Evolutionary conservation across 1,140 invertebrate species (phyloP).

Genomic region (Trichogramma pretiosum): DNA sequence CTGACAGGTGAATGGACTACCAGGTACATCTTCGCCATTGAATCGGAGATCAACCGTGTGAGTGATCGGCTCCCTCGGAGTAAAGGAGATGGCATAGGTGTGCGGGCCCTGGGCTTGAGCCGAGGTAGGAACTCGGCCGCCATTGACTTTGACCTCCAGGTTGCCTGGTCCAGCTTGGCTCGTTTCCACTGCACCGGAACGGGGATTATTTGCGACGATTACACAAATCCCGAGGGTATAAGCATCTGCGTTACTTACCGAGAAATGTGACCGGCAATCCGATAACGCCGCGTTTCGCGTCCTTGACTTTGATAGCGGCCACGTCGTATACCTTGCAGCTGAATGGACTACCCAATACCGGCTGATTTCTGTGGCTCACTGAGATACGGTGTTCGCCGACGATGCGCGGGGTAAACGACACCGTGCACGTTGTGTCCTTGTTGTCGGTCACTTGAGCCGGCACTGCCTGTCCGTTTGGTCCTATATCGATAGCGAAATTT

Average conservation of each 20-base stretch:
- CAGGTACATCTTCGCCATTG: conserved; percentile 91
- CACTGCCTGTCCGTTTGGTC: conserved; percentile 77
- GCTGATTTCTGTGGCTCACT: conserved; percentile 67
- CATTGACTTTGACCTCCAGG: conserved; percentile 93
- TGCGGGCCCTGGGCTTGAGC: conserved; percentile 91
- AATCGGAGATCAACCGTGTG: conserved; percentile 92
- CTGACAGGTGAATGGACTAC: conserved; percentile 68
- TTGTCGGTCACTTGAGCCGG: conserved; percentile 75
- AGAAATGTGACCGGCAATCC: conserved; percentile 91
- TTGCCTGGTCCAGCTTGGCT: conserved; percentile 93
- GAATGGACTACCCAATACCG: conserved; percentile 82
- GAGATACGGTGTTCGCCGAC: conserved; percentile 87
- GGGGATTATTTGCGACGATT: conserved; percentile 1
- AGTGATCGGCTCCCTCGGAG: conserved; percentile 76
- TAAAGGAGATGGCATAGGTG: conserved; percentile 95
- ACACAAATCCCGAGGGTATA: neutral
- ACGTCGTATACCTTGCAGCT: conserved; percentile 93
- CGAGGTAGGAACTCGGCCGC: conserved; percentile 88
- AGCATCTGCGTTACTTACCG: conserved; percentile 50
- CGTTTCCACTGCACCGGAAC: conserved; percentile 71
- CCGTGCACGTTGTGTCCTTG: conserved; percentile 69
- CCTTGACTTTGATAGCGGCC: conserved; percentile 86
- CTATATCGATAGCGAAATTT: too few relatives aligned
- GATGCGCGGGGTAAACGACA: conserved; percentile 76
- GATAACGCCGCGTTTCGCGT: conserved; percentile 80